These are phyloP conservation scores for Rhopalosiphum maidis DNA, from an alignment of 1,140 invertebrate genomes.

Conservation along the genomic window DNA sequence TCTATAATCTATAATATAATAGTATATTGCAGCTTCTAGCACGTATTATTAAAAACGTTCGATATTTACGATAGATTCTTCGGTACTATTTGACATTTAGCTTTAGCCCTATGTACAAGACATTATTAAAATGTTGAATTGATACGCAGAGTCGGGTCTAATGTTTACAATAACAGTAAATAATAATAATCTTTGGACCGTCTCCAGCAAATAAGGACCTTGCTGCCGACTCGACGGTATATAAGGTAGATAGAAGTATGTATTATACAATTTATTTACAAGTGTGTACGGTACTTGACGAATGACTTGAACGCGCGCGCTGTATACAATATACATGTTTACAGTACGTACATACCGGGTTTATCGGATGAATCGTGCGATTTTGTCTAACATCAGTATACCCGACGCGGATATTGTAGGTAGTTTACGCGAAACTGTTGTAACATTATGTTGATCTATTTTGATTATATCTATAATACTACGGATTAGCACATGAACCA, in stretches of 20 bases:
- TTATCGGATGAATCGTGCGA: neutral
- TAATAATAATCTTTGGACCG: constrained; percentile 18
- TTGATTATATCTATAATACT: neutral
- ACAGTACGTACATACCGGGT: neutral
- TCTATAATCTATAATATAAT: neutral
- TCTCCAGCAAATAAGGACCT: constrained; percentile 17
- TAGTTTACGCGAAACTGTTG: neutral
- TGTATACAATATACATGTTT: neutral
- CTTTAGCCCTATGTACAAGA: too few species aligned
- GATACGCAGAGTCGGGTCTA: neutral
- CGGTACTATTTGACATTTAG: neutral
- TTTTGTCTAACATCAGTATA: neutral
- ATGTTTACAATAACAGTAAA: neutral
- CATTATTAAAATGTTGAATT: neutral
- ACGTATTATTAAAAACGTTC: neutral
- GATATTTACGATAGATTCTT: neutral
- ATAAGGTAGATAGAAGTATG: neutral
- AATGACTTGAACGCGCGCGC: neutral
- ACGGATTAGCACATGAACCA: neutral
- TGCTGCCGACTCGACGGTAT: neutral
- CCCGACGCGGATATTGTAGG: neutral
- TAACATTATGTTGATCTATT: neutral
- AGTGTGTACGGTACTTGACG: constrained; percentile 36
- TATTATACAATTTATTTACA: neutral
- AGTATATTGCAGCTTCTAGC: neutral